These are phyloP conservation scores for Arion vulgaris DNA, from an alignment of 1,140 invertebrate species.

Conservation along the genomic window DNA sequence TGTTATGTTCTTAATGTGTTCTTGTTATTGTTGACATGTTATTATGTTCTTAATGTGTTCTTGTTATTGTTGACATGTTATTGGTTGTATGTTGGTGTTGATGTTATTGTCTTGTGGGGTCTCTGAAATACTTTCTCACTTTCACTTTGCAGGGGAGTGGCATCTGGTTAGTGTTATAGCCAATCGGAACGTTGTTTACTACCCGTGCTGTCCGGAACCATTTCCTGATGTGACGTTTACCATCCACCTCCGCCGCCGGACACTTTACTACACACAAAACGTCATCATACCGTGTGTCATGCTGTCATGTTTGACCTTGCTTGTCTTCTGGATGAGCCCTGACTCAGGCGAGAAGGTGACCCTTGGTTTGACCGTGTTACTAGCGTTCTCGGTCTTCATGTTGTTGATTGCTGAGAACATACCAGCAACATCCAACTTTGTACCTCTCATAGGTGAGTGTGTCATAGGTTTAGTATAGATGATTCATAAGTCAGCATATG, in stretches of 20 bases:
- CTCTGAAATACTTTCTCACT: no score
- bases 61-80: no score
- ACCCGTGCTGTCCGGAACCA: constrained; percentile 72
- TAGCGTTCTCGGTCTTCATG: constrained; percentile 72
- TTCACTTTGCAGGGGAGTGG: constrained; percentile 74
- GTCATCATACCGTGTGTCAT: constrained; percentile 68
- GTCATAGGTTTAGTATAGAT: no score
- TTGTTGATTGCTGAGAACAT: constrained; percentile 70
- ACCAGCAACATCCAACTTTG: constrained; percentile 67
- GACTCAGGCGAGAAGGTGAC: constrained; percentile 68
- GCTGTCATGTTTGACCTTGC: constrained; percentile 63
- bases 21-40: no score
- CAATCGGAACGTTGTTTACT: constrained; percentile 52
- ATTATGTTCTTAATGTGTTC: no score
- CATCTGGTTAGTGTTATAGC: constrained; percentile 72
- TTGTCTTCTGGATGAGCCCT: constrained; percentile 67
- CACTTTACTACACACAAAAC: constrained; percentile 68
- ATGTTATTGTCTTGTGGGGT: no score
- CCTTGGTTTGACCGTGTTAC: constrained; percentile 65
- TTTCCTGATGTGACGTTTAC: constrained; percentile 76
- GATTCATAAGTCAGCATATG: no score
- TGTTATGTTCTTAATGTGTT: no score
- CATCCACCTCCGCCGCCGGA: constrained; percentile 66
- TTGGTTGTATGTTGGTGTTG: no score
- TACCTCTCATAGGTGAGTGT: constrained; percentile 65